A percentile compares a stretch with the other conserved stretches of the same genome.
Conservation (phyloP, 2,113 vertebrate genomes). For the Engraulis encrasicolus region DNA sequence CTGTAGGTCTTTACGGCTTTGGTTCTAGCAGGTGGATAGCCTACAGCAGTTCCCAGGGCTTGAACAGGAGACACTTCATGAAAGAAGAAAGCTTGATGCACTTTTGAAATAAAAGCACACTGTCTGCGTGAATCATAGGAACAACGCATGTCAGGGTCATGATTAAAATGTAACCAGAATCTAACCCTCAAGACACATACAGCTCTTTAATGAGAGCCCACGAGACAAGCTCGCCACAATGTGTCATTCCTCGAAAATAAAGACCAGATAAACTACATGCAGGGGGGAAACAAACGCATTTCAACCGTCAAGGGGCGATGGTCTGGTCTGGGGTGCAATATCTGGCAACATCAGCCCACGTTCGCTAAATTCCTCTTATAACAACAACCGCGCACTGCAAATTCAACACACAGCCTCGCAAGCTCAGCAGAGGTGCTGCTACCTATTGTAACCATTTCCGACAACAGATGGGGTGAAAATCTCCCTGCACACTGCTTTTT, state of each 20-base stretch:
- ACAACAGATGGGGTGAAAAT: conserved; percentile 81
- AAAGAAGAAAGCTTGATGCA: not conserved
- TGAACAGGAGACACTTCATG: not conserved
- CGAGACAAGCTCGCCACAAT: not conserved
- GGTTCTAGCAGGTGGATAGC: not conserved
- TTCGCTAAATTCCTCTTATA: conserved; percentile 15
- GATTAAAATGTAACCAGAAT: not conserved
- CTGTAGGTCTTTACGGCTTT: not conserved
- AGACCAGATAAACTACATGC: not conserved
- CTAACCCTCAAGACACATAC: not conserved
- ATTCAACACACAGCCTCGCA: conserved; percentile 58
- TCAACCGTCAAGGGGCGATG: conserved; percentile 20
- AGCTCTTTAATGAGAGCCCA: not conserved
- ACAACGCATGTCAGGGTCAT: not conserved
- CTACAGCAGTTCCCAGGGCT: not conserved
- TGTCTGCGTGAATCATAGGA: not conserved
- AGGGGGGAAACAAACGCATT: not conserved
- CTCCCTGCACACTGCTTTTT: conserved; percentile 43
- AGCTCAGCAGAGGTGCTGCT: conserved; percentile 77
- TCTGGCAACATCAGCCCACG: conserved; percentile 26
- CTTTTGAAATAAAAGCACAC: not conserved
- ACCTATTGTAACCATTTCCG: conserved; percentile 82
- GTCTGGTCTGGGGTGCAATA: not conserved
- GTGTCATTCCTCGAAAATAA: not conserved
- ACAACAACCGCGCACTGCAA: conserved; percentile 75